Percentiles rank a stretch among this genome's conserved stretches.
Conservation (phyloP, 2,113 vertebrate genomes). For the Mohoua ochrocephala region DNA sequence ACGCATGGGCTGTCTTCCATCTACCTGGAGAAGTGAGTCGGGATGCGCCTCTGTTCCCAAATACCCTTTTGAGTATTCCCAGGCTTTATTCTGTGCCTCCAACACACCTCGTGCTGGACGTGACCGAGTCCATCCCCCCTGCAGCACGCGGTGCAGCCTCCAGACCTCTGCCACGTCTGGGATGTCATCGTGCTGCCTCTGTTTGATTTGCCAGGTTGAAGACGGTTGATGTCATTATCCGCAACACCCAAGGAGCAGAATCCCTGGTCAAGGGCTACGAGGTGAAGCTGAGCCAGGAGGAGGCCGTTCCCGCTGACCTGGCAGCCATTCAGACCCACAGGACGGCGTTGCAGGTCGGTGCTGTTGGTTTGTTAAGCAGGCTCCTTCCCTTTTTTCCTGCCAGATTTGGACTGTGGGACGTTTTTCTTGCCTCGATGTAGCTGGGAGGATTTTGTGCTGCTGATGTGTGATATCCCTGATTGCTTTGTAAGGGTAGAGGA, state of each 20-base stretch:
- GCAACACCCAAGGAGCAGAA: conserved; percentile 83
- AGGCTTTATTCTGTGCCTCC: not conserved
- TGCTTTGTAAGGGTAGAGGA: not conserved
- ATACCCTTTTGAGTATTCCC: not conserved
- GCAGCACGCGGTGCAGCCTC: accelerated
- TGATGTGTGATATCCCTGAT: not conserved
- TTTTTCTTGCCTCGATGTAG: accelerated
- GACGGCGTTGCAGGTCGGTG: conserved; percentile 74
- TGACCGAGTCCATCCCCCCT: not conserved
- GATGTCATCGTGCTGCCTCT: not conserved
- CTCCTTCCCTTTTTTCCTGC: not conserved
- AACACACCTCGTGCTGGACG: accelerated
- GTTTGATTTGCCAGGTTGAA: conserved; percentile 77
- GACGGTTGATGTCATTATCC: conserved; percentile 84
- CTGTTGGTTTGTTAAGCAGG: not conserved
- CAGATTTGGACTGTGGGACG: accelerated
- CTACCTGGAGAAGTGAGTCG: conserved; percentile 89
- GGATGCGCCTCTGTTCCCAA: not conserved
- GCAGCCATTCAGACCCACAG: conserved; percentile 79
- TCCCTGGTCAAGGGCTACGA: conserved; percentile 88
- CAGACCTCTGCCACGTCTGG: accelerated
- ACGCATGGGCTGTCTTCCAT: conserved; percentile 83
- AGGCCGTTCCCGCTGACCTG: conserved; percentile 85
- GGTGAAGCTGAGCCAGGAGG: conserved; percentile 90
- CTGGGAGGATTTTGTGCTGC: not conserved